Evolutionary conservation across 2,888 invertebrate species (phyloP), one percentile per base, ranked within the genome.

Genomic region (Mystacides longicornis): DNA sequence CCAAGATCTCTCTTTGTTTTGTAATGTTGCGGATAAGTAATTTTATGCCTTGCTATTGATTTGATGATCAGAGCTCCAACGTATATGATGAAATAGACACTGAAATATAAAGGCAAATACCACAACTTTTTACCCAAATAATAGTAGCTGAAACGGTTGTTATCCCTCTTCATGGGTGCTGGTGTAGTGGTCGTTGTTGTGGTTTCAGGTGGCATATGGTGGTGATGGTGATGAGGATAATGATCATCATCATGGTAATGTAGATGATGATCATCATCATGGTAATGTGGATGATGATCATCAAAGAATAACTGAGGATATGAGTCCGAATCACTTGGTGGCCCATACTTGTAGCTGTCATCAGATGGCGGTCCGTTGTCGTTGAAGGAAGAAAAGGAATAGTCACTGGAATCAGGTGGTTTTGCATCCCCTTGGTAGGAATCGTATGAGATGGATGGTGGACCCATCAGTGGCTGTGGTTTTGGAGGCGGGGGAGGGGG

Each of bases 41-140:
- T 84, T 69, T 87, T 87, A 67, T 87, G 87, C 57, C 86, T 78
- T 31, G 85, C 77, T 31, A 87, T 80, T 2, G 86, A 85, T 67
- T 87, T 87, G 23, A 87, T 74, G 57, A 87, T 83, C 22, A 87
- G 72, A 18, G 85, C 83, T 2, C 82, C 83, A 0, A 87, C 83
- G 64, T 87, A 87, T 55, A 86, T 71, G 51, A 82, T 79, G 62
- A 83, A 82, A 63, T 83, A 87, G 14, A 87, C 82, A 66, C 86
- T 86, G 67, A 87, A 87, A 68, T 87, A 87, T 46, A 87, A 69
- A 0, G 87, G 87, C 59, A 87, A 73, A 66, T 87, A 87, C 78
- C 86, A 87, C 31, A 87, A 70, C 65, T 87, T 87, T 63, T 85
- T 81, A 2, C 87, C 87, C 58, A 87, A 75, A 65, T 83, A 86